phyloP scores from a whole-genome alignment of 2,888 invertebrate genomes.

The Erpobdella octoculata region DNA sequence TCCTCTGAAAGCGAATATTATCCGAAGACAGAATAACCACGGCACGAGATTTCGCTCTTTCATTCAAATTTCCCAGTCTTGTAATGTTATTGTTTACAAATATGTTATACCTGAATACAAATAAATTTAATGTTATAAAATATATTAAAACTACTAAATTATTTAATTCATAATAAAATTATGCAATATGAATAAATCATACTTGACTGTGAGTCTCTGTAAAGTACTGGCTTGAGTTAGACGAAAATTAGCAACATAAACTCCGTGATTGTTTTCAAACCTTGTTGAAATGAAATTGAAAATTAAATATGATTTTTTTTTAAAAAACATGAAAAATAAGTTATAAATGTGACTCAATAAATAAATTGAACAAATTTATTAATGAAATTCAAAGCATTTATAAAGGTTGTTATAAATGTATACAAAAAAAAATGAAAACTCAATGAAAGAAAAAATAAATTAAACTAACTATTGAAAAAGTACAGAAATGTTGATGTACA shows the following conservation, averaged over 20 bases:
- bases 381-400: too few species aligned
- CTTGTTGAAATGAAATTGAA: constrained; percentile 60
- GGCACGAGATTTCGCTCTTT: constrained; percentile 69
- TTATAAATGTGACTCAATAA: too few species aligned
- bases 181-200: not conserved
- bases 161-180: not conserved
- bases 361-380: too few species aligned
- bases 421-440: too few species aligned
- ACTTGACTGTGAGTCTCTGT: constrained; percentile 60
- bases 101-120: constrained; percentile 24
- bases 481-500: too few species aligned
- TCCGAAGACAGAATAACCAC: constrained; percentile 82
- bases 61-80: constrained; percentile 60
- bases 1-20: constrained; percentile 78
- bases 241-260: constrained; percentile 77
- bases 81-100: constrained; percentile 15
- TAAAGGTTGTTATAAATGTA: too few species aligned
- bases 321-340: too few species aligned
- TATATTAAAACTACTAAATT: too few species aligned
- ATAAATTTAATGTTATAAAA: too few species aligned
- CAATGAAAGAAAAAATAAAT: too few species aligned
- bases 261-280: constrained; percentile 78
- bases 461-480: too few species aligned
- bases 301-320: not conserved
- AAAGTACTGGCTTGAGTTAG: constrained; percentile 75